phyloP scores from a whole-genome alignment of 1,140 invertebrate genomes.

The Bursaphelenchus mucronatus region DNA sequence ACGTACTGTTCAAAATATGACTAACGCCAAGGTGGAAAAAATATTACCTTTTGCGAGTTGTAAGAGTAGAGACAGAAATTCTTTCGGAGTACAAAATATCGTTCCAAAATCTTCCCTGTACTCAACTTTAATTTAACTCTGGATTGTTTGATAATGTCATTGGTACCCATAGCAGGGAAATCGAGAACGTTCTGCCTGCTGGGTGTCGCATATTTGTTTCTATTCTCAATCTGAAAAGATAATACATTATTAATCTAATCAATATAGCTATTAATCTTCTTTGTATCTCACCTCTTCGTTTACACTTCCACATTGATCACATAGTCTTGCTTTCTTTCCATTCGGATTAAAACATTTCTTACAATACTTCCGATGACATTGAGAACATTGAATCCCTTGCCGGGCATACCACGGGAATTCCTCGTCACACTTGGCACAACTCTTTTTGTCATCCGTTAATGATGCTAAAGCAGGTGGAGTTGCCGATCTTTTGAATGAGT shows the following conservation, averaged over 20 bases:
- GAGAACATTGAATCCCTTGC: conserved; percentile 16
- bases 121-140: conserved; percentile 42
- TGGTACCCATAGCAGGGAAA: conserved; percentile 31
- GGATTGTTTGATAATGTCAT: conserved; percentile 35
- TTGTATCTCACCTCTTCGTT: conserved; percentile 22
- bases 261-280: conserved; percentile 27
- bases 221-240: not conserved
- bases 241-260: not conserved
- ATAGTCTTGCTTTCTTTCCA: conserved; percentile 17
- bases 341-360: conserved; percentile 49
- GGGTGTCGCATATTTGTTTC: not conserved
- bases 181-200: conserved; percentile 36
- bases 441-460: conserved; percentile 32
- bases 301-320: conserved; percentile 28
- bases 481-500: conserved; percentile 5
- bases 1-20: not conserved
- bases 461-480: conserved; percentile 23
- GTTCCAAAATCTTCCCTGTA: conserved; percentile 34
- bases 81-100: conserved; percentile 55
- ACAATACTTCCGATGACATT: conserved; percentile 41
- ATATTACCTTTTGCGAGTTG: conserved; percentile 30
- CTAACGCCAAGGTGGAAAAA: not conserved
- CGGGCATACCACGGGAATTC: conserved; percentile 39
- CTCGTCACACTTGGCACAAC: conserved; percentile 51
- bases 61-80: conserved; percentile 60